Base-by-base conservation (phyloP, 2,888 invertebrate species). In the Noctua janthe region DNA sequence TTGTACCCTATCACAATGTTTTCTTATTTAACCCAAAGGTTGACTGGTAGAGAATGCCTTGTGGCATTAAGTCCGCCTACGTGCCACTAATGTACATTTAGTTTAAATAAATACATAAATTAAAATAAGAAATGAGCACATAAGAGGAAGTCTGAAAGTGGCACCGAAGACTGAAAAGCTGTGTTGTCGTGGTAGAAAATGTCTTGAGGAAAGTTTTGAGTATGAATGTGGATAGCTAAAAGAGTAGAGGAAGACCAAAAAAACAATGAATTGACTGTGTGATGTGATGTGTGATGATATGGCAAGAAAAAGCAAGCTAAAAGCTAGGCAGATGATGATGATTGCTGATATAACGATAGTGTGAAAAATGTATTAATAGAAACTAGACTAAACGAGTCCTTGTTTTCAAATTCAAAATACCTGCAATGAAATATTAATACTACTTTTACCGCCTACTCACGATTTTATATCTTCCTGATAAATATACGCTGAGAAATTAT, bases 401-500 rank as follows among this genome's bases (percentile, higher is more conserved):
- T 72, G 23, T 59, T 59, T 59, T 29, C 13, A 17, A 56, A 66
- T 49, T 23, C 2, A 10, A 56, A 69, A 47, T n/a, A 69, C 7
- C 17, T 6, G 1, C 54, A 71, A n/a, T 54, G 35, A 35, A 35
- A 1, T 35, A 35, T 35, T 3, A 54, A 35, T 59, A 7, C 54
- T 56, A 43, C n/a, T 66, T 23, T 66, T 66, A 49, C 23, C 47
- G 29, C 49, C 8, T 17, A 64, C 13, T 47, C n/a, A 71, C 35
- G 13, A 62, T 56, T 80, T 64, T 72, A 54, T 56, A 72, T 67
- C 13, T 74, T 59, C 54, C 54, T 79, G 39, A 49, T 70, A n/a
- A 51, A 56, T 69, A 75, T 49, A 29, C 49, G 1, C 73, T 64
- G 17, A 6, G 23, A 67, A 73, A n/a, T 81, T 82, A 81, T 74